Base-by-base conservation (phyloP, 2,113 vertebrate genomes). In the Acanthisitta chloris region DNA sequence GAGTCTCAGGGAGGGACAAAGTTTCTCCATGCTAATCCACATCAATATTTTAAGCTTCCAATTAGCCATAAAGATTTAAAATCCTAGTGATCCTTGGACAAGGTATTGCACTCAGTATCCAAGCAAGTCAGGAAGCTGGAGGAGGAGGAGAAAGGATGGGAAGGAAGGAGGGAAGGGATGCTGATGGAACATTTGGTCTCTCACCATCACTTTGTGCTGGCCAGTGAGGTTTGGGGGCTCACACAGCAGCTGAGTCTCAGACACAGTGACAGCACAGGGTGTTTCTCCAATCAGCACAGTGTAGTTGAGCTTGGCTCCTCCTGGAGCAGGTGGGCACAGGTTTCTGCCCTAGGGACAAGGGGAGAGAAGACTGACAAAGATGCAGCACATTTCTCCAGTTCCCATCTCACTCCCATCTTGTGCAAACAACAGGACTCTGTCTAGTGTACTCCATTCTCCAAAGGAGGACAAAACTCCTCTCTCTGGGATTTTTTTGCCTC, bases 271-370 rank as follows among this genome's bases (percentile, higher is more conserved):
- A 0, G 99, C 97, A 17, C 99, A 99, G 14, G 99, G 98, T 1
- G 99, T 99, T 69, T 99, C 99, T 49, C 99, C 99, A 2, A 99
- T 98, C 96, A 99, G 97, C 86, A 99, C 99, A 0, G 99, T 99
- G 98, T 99, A 99, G 98, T 99, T 99, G 72, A 99, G 98, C 97
- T 99, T 99, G 55, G 98, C 99, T 69, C 99, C 99, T 87, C 99
- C 99, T 1, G 99, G 96, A 19, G 99, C 98, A 0, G 99, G 99
- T 8, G 99, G 99, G 82, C 99, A 99, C 98, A 99, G 98, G 97
- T 99, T 99, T 97, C 98, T 99, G 86, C 99, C 99, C 99, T 99
- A 96, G 92, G 82, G 97, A 97, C 72, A 97, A 23, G 80, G 81
- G 73, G 31, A 86, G 49, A 93, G 80, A 65, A 76, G 48, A 38